These are phyloP conservation scores for Oegoconia quadripuncta DNA, from an alignment of 2,888 invertebrate species.

Conservation along the genomic window DNA sequence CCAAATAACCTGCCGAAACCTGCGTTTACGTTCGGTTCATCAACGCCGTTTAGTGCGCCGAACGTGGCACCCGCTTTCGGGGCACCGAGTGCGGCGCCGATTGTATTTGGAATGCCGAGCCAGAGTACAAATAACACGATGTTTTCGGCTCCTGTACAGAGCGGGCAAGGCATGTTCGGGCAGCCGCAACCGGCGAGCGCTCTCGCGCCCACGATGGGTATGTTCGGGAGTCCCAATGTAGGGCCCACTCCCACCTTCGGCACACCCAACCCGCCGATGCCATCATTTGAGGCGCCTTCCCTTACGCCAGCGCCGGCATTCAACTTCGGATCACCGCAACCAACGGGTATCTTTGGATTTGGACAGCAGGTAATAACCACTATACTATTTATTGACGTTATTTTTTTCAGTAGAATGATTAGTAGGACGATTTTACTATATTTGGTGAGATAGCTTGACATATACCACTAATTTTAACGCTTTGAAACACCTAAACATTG, in stretches of 20 bases:
- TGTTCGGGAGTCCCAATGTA: constrained; percentile 43
- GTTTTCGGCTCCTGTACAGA: constrained; percentile 37
- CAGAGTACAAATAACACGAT: constrained; percentile 34
- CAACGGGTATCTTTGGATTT: constrained; percentile 51
- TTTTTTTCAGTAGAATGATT: no score
- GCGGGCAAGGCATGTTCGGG: constrained; percentile 42
- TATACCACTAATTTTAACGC: no score
- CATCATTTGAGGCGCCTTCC: constrained; percentile 42
- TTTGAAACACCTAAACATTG: no score
- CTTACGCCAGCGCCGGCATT: constrained; percentile 40
- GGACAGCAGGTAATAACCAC: constrained; percentile 45
- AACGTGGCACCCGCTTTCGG: constrained; percentile 37
- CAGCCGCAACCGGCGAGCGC: constrained; percentile 28
- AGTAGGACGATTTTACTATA: no score
- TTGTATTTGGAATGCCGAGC: constrained; percentile 44
- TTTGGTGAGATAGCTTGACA: no score
- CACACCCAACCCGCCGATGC: constrained; percentile 31
- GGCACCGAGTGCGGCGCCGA: constrained; percentile 31
- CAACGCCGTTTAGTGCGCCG: constrained; percentile 35
- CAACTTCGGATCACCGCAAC: constrained; percentile 46
- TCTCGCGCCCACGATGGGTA: constrained; percentile 26
- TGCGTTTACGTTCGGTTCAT: constrained; percentile 45
- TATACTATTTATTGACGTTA: background rate
- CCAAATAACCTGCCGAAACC: constrained; percentile 39
- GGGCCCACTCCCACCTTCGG: constrained; percentile 42